Percentiles rank a stretch among this genome's conserved stretches.
Evolutionary conservation across 2,888 invertebrate species (phyloP).

Genomic region (Hyalella azteca): DNA sequence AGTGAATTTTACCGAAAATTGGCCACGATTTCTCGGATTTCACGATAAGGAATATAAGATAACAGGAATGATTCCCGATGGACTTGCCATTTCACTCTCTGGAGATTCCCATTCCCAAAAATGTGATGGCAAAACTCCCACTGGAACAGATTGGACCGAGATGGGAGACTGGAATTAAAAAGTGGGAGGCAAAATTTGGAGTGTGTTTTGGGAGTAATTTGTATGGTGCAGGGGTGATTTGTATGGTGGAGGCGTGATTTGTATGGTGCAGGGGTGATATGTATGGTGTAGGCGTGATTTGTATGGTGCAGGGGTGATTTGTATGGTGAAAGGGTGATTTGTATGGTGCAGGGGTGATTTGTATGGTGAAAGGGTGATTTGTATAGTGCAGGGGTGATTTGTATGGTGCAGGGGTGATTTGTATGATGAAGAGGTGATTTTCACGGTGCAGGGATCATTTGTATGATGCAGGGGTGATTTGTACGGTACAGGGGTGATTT

Average conservation of each 20-base stretch:
- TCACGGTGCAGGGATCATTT: no score
- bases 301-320: neutral
- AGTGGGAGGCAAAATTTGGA: neutral
- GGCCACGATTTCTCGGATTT: no score
- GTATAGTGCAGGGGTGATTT: neutral
- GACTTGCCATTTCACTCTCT: neutral
- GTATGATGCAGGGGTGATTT: no score
- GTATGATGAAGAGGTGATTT: no score
- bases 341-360: neutral
- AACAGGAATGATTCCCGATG: no score
- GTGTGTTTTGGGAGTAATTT: conserved; percentile 18
- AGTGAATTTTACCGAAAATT: no score
- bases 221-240: neutral
- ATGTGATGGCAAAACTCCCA: conserved; percentile 6
- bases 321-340: neutral
- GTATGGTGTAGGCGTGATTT: neutral
- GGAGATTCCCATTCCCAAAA: conserved; percentile 18
- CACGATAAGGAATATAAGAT: no score
- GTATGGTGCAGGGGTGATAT: neutral
- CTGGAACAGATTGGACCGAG: conserved; percentile 18
- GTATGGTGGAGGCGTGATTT: neutral
- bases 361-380: neutral
- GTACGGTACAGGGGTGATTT: no score
- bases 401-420: neutral
- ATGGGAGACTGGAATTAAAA: conserved; percentile 2